phyloP scores from a whole-genome alignment of 2,888 invertebrate genomes.

The Melanostoma scalare region DNA sequence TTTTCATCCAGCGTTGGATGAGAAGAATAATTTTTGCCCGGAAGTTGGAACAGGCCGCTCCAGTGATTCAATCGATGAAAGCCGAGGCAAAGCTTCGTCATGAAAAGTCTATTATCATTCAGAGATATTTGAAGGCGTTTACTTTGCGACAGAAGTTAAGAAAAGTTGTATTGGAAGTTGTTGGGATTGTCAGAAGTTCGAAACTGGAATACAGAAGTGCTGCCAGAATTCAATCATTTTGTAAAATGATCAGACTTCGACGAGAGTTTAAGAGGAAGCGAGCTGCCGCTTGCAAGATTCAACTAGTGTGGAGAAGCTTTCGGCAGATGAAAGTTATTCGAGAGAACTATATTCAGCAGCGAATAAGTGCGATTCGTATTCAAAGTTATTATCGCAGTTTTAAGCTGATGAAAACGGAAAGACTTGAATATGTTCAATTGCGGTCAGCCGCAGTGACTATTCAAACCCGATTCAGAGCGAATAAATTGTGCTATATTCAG shows the following conservation, averaged over 20 bases:
- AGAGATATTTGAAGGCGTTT: conserved; percentile 74
- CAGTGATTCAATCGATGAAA: conserved; percentile 69
- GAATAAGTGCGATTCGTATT: conserved; percentile 71
- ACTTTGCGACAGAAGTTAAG: conserved; percentile 81
- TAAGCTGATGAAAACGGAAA: conserved; percentile 74
- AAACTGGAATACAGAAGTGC: conserved; percentile 73
- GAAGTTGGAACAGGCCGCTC: conserved; percentile 76
- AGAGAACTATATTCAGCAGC: conserved; percentile 74
- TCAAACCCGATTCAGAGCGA: conserved; percentile 76
- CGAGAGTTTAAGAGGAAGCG: conserved; percentile 76
- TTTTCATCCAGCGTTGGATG: conserved; percentile 83
- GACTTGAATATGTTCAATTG: conserved; percentile 73
- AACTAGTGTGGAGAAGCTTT: conserved; percentile 80
- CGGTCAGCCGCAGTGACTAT: conserved; percentile 64
- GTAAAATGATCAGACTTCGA: conserved; percentile 78
- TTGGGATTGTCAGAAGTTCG: conserved; percentile 55
- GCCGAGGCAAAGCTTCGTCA: conserved; percentile 75
- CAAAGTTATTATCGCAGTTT: conserved; percentile 74
- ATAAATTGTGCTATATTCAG: conserved; percentile 74
- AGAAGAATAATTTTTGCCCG: conserved; percentile 80
- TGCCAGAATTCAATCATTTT: conserved; percentile 78
- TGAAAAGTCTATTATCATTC: conserved; percentile 72
- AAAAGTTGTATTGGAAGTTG: conserved; percentile 75
- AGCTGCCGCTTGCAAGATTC: conserved; percentile 79
- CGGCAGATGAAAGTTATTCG: conserved; percentile 74